Evolutionary conservation across 2,797 vertebrate species (phyloP), one percentile per base, ranked within the genome.

Genomic region (Pelochelys cantorii): DNA sequence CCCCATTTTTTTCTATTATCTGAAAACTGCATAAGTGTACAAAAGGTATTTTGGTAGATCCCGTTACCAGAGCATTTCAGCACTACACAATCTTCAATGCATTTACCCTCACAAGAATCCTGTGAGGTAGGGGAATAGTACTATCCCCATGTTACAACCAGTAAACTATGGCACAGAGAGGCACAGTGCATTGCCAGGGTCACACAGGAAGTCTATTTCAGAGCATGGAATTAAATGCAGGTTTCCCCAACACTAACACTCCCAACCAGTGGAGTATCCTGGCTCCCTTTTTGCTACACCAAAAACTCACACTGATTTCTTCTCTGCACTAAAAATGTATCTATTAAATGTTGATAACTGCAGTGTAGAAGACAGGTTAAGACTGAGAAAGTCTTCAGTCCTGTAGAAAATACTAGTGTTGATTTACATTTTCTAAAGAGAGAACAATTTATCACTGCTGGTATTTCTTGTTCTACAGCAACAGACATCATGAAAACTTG

Each of bases 381-480:
- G 68, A 75, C 62, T n/a, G 42, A 77, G 68, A 75, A 82, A 77
- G 29, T 34, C 9, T 27, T 71, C 48, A 86, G 65, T 82, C 83
- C 56, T 82, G n/a, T 78, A 71, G 83, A 48, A 85, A 85, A 90
- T 62, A 54, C 84, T 81, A 68, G 79, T 86, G 48, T 71, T 89
- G 80, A 84, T 57, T 55, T 37, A 65, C n/a, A 90, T 62, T 60
- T 90, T 48, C 78, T 85, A 90, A 74, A 90, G 59, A 80, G 83
- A 90, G 78, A 85, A 85, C 77, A 90, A 83, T 85, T 90, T 53
- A 90, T 74, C 84, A 90, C 88, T 85, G 84, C 79, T 81, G 84
- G 54, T 90, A 90, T 85, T 75, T 81, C 56, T 81, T 81, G 55
- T 86, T 82, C 56, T 55, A n/a, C 27, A 55, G 79, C 68, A 79